Base-by-base conservation (phyloP, 2,888 invertebrate species). In the Ctenicera cuprea region DNA sequence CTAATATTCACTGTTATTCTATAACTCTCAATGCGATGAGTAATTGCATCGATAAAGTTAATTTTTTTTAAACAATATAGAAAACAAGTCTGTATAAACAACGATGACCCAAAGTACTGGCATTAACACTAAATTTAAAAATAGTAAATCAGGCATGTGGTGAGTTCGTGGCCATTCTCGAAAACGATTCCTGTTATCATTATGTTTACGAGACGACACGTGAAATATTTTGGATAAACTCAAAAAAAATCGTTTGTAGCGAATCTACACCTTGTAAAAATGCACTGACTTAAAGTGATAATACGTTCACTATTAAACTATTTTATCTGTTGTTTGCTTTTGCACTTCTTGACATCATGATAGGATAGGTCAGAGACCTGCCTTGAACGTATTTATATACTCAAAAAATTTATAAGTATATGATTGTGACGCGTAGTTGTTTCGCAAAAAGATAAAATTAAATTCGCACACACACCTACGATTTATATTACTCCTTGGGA, bases 291-390 rank as follows among this genome's bases (percentile, higher is more conserved):
- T 5, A 26, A 26, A 3, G 5, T 26, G 26, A 26, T 26, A 26
- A 26, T 5, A 5, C 26, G 26, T n/a, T 2, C 26, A 26, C 26
- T 26, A 26, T 26, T 26, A n/a, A 2, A 26, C 26, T 26, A 26
- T 26, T 26, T 33, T 33, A 33, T 33, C 33, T 33, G 7, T 22
- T 65, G 37, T 71, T 65, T 71, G 26, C 43, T 67, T 52, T 54
- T 14, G 57, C 54, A 61, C 63, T 73, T 68, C 45, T 45, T 62
- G 45, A 73, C 48, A 69, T 64, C 67, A 68, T 64, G 63, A 68
- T 67, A 37, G 57, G 45, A 69, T 73, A 73, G 73, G 67, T 73
- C 73, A 68, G 52, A 68, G 68, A 67, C 73, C 73, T 38, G 30
- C 37, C 30, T 59, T 14, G 37, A 50, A 37, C 11, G 45, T 68